Percentiles rank a stretch among this genome's conserved stretches.
Conservation (phyloP, 2,113 vertebrate genomes). For the Burhinus bistriatus region DNA sequence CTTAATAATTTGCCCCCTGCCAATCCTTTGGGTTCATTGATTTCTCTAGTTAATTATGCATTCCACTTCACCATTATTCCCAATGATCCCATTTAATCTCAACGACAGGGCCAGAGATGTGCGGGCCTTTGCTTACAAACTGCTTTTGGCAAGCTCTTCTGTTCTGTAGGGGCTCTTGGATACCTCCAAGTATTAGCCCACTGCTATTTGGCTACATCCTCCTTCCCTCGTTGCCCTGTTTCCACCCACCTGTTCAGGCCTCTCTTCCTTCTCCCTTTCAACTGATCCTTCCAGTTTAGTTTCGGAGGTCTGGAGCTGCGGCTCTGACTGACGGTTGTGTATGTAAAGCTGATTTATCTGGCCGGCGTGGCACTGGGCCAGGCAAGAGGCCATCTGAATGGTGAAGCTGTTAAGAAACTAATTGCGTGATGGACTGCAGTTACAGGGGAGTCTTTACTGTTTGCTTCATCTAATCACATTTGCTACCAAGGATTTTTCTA, state of each 20-base stretch:
- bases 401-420: conserved; percentile 38
- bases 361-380: background rate
- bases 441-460: background rate
- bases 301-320: background rate
- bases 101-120: background rate
- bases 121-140: background rate
- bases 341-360: conserved; percentile 21
- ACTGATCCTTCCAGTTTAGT: background rate
- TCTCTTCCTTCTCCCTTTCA: background rate
- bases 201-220: background rate
- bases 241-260: background rate
- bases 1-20: background rate
- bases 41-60: conserved; percentile 46
- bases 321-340: background rate
- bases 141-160: background rate
- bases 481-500: conserved; percentile 11
- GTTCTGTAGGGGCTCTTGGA: background rate
- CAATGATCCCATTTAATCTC: background rate
- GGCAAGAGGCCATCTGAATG: background rate
- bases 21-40: conserved; percentile 4
- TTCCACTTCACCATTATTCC: conserved; percentile 23
- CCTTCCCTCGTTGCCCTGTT: background rate
- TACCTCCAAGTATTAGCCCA: background rate
- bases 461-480: conserved; percentile 44
- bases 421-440: conserved; percentile 39